Base-by-base conservation (phyloP, 2,888 invertebrate species). In the Idaea straminata region DNA sequence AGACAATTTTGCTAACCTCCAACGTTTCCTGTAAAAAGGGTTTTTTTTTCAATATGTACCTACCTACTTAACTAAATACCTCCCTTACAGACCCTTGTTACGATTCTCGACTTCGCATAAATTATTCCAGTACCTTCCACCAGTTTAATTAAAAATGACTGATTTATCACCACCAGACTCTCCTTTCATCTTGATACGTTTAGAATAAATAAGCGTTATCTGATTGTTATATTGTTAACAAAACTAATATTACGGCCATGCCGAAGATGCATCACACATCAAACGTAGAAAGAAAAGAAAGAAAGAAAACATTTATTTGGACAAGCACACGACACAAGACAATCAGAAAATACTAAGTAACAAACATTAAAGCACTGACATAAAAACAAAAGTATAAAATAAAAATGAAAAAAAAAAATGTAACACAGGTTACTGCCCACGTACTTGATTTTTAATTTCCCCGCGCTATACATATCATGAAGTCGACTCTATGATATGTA, bases 111-210 rank as follows among this genome's bases (percentile, higher is more conserved):
- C 68, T 61, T 64, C 64, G 64, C 61, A 66, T 66, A 61, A 66
- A 63, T 59, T 61, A 62, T 47, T 58, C 35, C 61, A 7, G 59
- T 59, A 66, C 35, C 63, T 65, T 47, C 47, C 47, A 47, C 64
- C 65, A 62, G 64, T 82, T 80, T 82, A 83, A 83, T 83, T 82
- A 80, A 77, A 80, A 80, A 78, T 82, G 73, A 79, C 72, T 80
- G 81, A 83, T 81, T 81, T 80, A 82, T 82, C 75, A 77, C 69
- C 68, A 63, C 62, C 69, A 67, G 59, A 62, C 61, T 71, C 68
- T 67, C 61, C 71, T 74, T 69, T 71, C 64, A 69, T 69, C 66
- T 69, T 65, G 66, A 67, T 67, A 69, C 58, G 65, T 64, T 36
- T 57, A 59, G 62, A 71, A 72, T 66, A 72, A 69, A 69, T 67